Percentiles rank a stretch among this genome's conserved stretches.
phyloP scores from a whole-genome alignment of 2,888 invertebrate genomes.

The Dryocosmus kuriphilus region DNA sequence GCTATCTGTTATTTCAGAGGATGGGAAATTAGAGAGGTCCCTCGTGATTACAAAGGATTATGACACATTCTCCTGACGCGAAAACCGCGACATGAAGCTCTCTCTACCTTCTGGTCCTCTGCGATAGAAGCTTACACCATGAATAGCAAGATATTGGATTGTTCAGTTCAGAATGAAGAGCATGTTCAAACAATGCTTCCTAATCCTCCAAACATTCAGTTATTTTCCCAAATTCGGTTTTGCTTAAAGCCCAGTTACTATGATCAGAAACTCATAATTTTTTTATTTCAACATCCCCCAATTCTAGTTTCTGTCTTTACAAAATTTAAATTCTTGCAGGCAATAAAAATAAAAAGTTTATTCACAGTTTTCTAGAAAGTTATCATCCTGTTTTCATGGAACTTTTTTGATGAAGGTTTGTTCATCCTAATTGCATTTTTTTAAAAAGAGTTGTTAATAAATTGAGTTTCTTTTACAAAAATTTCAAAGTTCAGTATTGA shows the following conservation, averaged over 20 bases:
- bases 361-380: no score
- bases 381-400: background rate
- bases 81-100: background rate
- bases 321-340: no score
- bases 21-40: conserved; percentile 46
- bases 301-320: background rate
- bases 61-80: background rate
- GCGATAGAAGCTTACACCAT: conserved; percentile 5
- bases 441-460: background rate
- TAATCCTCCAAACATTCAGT: background rate
- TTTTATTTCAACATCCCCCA: background rate
- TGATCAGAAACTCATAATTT: background rate
- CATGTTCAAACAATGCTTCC: background rate
- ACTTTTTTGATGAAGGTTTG: background rate
- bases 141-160: background rate
- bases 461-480: background rate
- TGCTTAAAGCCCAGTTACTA: background rate
- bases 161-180: background rate
- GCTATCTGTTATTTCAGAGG: conserved; percentile 69
- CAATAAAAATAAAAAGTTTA: no score
- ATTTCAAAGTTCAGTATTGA: background rate
- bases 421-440: background rate
- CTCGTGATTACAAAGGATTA: conserved; percentile 53
- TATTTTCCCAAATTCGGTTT: background rate
- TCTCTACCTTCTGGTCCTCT: background rate